Conservation (phyloP, 2,113 vertebrate genomes). For the Anseranas semipalmata region DNA sequence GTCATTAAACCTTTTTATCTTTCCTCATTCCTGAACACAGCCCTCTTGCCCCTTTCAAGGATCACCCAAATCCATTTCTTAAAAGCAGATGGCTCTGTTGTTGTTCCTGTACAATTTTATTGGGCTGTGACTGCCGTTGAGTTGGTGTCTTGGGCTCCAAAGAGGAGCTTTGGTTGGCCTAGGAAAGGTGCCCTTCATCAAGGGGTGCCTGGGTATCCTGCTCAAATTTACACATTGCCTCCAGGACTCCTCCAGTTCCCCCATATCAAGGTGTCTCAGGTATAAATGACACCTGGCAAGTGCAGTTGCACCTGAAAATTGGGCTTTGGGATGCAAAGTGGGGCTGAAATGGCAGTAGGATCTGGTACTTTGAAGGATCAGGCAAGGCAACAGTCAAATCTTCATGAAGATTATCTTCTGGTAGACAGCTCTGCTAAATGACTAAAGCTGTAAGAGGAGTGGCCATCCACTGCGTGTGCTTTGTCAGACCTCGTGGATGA, state of each 20-base stretch:
- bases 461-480: background rate
- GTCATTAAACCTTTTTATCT: background rate
- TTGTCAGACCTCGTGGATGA: background rate
- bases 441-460: background rate
- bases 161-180: background rate
- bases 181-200: background rate
- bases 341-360: background rate
- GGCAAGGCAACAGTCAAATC: background rate
- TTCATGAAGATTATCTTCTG: background rate
- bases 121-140: background rate
- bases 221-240: background rate
- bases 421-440: background rate
- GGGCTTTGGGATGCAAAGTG: background rate
- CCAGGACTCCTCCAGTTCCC: background rate
- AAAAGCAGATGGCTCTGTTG: background rate
- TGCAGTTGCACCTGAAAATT: background rate
- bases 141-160: fast-evolving
- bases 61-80: background rate
- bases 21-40: fast-evolving
- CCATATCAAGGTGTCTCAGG: background rate
- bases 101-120: background rate
- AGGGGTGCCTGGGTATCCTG: fast-evolving
- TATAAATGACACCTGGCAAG: background rate
- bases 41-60: background rate
- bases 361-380: background rate